A percentile compares a stretch with the other conserved stretches of the same genome.
These are phyloP conservation scores for Rhyzopertha dominica DNA, from an alignment of 1,140 invertebrate species.

Conservation along the genomic window DNA sequence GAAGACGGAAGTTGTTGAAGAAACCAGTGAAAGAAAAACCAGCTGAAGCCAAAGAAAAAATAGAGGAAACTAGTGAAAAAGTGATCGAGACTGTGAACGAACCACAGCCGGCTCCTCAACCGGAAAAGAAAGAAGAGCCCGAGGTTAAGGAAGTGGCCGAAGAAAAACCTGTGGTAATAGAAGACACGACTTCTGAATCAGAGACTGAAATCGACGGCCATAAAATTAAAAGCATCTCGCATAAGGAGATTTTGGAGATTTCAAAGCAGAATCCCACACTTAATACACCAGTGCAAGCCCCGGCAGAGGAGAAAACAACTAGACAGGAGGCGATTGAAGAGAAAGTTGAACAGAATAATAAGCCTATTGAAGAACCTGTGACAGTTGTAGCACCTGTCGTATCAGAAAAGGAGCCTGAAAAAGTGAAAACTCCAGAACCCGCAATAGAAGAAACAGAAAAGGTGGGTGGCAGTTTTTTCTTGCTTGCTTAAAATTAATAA, in stretches of 20 bases:
- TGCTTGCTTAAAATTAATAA: no score
- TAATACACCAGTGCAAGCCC: slow-evolving; percentile 22
- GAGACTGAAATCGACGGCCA: slow-evolving; percentile 45
- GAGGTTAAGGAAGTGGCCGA: slow-evolving; percentile 41
- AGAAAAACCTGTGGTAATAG: slow-evolving; percentile 20
- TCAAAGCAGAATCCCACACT: slow-evolving; percentile 48
- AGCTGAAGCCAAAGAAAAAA: slow-evolving; percentile 23
- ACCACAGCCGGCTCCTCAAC: slow-evolving; percentile 21
- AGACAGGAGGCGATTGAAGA: slow-evolving; percentile 21
- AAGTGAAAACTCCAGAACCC: no score
- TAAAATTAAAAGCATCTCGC: slow-evolving; percentile 43
- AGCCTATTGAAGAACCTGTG: no score
- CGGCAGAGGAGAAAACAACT: slow-evolving; percentile 17
- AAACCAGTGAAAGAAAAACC: slow-evolving; percentile 29
- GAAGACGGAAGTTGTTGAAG: slow-evolving; percentile 32
- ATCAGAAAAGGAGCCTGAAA: no score
- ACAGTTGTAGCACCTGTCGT: no score
- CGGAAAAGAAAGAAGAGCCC: slow-evolving; percentile 42
- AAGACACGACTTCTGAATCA: slow-evolving; percentile 39
- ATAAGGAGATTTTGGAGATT: slow-evolving; percentile 42
- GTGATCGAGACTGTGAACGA: slow-evolving; percentile 10
- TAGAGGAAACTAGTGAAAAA: slow-evolving; percentile 8
- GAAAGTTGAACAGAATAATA: slow-evolving; percentile 1
- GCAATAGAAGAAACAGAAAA: no score
- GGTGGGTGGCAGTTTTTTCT: no score